phyloP scores from a whole-genome alignment of 2,888 invertebrate species.

The Ectropis crepuscularia region DNA sequence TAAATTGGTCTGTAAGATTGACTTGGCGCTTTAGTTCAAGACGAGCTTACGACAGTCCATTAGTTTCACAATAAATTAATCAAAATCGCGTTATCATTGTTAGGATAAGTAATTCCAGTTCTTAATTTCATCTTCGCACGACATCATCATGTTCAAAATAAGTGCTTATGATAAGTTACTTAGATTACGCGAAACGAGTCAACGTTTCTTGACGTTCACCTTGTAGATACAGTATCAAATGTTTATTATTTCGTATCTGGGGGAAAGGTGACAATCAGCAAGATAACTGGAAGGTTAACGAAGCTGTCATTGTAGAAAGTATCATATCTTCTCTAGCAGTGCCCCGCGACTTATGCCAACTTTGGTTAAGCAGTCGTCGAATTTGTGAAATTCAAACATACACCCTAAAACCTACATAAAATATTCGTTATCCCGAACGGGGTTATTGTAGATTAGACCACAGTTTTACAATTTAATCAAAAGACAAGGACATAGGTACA shows the following conservation, averaged over 20 bases:
- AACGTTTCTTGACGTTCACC: constrained; percentile 25
- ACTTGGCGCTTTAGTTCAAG: too few species aligned
- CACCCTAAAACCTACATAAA: too few species aligned
- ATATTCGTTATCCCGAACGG: too few species aligned
- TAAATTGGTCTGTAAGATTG: too few species aligned
- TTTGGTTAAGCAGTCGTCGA: background rate
- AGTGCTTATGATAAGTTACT: constrained; percentile 20
- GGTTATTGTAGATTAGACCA: too few species aligned
- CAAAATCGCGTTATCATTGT: too few species aligned
- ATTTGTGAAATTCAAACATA: too few species aligned
- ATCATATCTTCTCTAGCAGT: background rate
- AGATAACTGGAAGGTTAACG: constrained; percentile 26
- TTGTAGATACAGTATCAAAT: constrained; percentile 28
- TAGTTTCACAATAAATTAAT: too few species aligned
- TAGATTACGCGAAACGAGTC: constrained; percentile 17
- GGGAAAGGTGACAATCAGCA: constrained; percentile 28
- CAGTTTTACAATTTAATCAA: too few species aligned
- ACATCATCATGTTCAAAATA: constrained; percentile 15
- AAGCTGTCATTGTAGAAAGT: constrained; percentile 26
- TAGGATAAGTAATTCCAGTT: background rate
- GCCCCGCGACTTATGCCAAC: background rate
- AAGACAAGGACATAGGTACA: too few species aligned
- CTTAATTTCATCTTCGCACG: constrained; percentile 2
- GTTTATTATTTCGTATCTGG: constrained; percentile 22
- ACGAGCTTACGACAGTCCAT: too few species aligned